A percentile compares a stretch with the other conserved stretches of the same genome.
Evolutionary conservation across 2,113 vertebrate genomes (phyloP).

Genomic region (human): GRCh38 chr7:152597501-152598000

Average conservation of each 20-base stretch:
- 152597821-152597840: background rate
- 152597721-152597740: background rate
- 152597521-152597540: too few species aligned
- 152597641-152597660: background rate
- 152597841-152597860: background rate
- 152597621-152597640: background rate
- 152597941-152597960: background rate
- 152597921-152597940: background rate
- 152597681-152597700: background rate
- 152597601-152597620: rapidly evolving
- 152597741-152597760: background rate
- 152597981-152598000: background rate
- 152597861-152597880: background rate
- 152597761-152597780: background rate
- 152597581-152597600: background rate
- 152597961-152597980: background rate
- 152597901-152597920: background rate
- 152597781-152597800: too few species aligned
- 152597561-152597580: rapidly evolving
- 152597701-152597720: background rate
- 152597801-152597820: background rate
- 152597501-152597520: too few species aligned
- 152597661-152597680: rapidly evolving
- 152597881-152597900: background rate
- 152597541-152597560: background rate